Conservation (phyloP, 2,113 vertebrate genomes). For the Psilopsiagon aurifrons region DNA sequence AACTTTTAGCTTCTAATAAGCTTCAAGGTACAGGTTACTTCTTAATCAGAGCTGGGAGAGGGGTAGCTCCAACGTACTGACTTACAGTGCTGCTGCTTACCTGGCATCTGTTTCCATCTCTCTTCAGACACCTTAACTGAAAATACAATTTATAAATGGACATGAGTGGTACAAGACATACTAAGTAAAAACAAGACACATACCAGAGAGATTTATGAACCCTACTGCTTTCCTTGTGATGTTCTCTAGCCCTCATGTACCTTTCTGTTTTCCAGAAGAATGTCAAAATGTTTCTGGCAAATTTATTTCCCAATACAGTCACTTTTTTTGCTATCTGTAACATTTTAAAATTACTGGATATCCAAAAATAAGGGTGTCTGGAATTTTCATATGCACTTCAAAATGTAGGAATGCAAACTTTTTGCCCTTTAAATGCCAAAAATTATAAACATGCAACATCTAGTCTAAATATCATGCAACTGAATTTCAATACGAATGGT, state of each 20-base stretch:
- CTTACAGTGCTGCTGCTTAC: slow-evolving; percentile 13
- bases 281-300: not conserved
- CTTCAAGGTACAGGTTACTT: not conserved
- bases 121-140: slow-evolving; percentile 61
- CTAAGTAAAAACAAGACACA: not conserved
- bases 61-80: not conserved
- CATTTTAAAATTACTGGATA: not conserved
- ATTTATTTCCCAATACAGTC: not conserved
- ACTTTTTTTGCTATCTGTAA: not conserved
- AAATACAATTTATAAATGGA: slow-evolving; percentile 38
- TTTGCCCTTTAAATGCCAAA: not conserved
- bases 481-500: not conserved
- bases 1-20: not conserved
- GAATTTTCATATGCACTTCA: not conserved
- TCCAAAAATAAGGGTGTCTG: not conserved
- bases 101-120: slow-evolving; percentile 61
- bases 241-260: not conserved
- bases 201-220: not conserved
- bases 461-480: not conserved
- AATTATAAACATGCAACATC: not conserved
- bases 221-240: not conserved
- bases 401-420: not conserved
- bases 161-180: not conserved
- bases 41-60: not conserved
- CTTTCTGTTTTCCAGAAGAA: not conserved